Evolutionary conservation across 2,797 vertebrate species (phyloP).

Genomic region (Megaceryle alcyon): DNA sequence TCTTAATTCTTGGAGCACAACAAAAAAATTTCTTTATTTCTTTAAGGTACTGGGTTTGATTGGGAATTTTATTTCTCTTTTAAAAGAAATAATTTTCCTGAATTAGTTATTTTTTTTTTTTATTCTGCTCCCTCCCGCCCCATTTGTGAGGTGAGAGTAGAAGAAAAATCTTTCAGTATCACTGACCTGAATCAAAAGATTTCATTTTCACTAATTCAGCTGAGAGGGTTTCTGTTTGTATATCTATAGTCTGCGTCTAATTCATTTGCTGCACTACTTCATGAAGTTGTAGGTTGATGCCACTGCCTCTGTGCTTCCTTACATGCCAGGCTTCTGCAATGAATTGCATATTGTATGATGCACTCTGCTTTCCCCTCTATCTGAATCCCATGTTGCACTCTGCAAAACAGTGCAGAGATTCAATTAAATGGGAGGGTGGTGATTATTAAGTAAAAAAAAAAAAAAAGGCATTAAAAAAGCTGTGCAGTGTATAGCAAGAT

Average conservation of each 20-base stretch:
- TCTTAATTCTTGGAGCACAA: neutral
- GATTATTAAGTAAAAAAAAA: neutral
- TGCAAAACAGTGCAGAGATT: neutral
- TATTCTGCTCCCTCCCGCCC: neutral
- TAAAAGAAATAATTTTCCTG: neutral
- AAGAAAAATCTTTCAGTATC: neutral
- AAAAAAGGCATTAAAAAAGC: neutral
- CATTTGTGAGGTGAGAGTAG: neutral
- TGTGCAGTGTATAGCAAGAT: neutral
- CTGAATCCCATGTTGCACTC: neutral
- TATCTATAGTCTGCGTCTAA: neutral
- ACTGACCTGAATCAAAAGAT: neutral
- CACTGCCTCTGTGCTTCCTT: neutral
- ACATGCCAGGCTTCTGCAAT: neutral
- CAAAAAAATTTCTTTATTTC: neutral
- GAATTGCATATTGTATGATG: neutral
- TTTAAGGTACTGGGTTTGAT: neutral
- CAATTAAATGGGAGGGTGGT: neutral
- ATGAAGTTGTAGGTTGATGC: neutral
- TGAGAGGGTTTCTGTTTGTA: neutral
- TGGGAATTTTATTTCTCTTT: neutral
- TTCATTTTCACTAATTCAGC: neutral
- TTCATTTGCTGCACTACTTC: neutral
- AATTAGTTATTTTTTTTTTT: neutral
- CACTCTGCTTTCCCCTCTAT: neutral